A percentile compares a stretch with the other conserved stretches of the same genome.
Conservation (phyloP, 2,888 invertebrate species). For the Pegoplata infirma region DNA sequence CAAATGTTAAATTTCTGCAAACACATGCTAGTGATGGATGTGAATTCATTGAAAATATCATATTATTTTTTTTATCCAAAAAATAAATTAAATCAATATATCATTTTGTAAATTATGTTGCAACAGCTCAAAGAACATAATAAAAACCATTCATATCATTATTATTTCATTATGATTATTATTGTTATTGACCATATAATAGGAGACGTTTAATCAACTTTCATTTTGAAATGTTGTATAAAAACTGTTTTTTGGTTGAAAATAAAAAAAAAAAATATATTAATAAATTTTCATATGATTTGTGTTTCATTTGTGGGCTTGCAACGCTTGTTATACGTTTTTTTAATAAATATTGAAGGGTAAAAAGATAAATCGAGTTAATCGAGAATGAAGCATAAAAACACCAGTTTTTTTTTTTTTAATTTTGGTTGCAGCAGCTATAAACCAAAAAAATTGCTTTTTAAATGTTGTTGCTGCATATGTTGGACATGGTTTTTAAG, state of each 20-base stretch:
- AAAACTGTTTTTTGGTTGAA: too few relatives aligned
- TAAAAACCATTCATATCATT: slow-evolving; percentile 6
- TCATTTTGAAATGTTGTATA: slow-evolving; percentile 15
- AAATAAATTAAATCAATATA: slow-evolving; percentile 46
- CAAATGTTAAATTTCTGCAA: too few relatives aligned
- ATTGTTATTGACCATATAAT: slow-evolving; percentile 38
- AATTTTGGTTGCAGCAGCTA: slow-evolving; percentile 21
- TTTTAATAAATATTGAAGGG: slow-evolving; percentile 54
- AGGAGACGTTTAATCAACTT: slow-evolving; percentile 53
- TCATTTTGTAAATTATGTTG: slow-evolving; percentile 55
- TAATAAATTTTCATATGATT: slow-evolving; percentile 55
- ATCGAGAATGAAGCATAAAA: slow-evolving; percentile 43
- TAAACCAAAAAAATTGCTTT: slow-evolving; percentile 40
- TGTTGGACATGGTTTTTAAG: slow-evolving; percentile 67
- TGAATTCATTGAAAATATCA: too few relatives aligned
- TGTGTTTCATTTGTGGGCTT: slow-evolving; percentile 23
- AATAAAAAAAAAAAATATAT: slow-evolving; percentile 8
- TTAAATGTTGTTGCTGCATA: slow-evolving; percentile 66
- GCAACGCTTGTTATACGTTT: slow-evolving; percentile 10
- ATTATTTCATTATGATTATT: slow-evolving; percentile 4
- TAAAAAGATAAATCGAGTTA: slow-evolving; percentile 56
- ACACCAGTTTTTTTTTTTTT: too few relatives aligned
- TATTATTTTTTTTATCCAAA: slow-evolving; percentile 12
- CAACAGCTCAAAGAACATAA: slow-evolving; percentile 16
- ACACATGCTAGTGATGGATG: too few relatives aligned